These are phyloP conservation scores for Orchestes rusci DNA, from an alignment of 2,888 invertebrate species.

Conservation along the genomic window DNA sequence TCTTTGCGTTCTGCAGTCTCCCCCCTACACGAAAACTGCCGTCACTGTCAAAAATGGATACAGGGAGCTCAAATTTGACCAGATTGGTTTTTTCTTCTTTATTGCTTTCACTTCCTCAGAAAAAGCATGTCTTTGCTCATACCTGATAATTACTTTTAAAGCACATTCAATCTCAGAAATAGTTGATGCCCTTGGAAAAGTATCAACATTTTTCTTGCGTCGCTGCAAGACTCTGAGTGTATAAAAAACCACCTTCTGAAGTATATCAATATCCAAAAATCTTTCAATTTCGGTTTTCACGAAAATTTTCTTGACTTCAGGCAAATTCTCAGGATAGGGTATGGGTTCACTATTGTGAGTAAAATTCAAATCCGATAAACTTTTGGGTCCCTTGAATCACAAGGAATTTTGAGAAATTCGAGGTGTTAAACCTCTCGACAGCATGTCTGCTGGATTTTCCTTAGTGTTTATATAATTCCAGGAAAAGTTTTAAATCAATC, in stretches of 20 bases:
- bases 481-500: slow-evolving; percentile 1
- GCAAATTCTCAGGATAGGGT: neutral
- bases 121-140: neutral
- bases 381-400: slow-evolving; percentile 14
- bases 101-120: neutral
- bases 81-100: slow-evolving; percentile 1
- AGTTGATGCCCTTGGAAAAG: neutral
- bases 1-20: slow-evolving; percentile 18
- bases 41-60: slow-evolving; percentile 13
- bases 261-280: neutral
- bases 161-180: neutral
- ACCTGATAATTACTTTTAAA: neutral
- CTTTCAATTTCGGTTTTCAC: neutral
- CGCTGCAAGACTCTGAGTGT: slow-evolving; percentile 2
- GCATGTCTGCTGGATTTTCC: slow-evolving; percentile 17
- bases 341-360: neutral
- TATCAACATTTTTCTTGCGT: neutral
- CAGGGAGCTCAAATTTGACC: slow-evolving; percentile 10
- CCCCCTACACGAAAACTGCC: slow-evolving; percentile 9
- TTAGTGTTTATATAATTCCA: slow-evolving; percentile 15
- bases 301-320: neutral
- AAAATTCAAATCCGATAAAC: neutral
- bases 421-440: slow-evolving; percentile 14
- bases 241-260: slow-evolving; percentile 6
- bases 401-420: slow-evolving; percentile 1